These are phyloP conservation scores for Lipophrys pholis DNA, from an alignment of 2,113 vertebrate genomes.

Conservation along the genomic window DNA sequence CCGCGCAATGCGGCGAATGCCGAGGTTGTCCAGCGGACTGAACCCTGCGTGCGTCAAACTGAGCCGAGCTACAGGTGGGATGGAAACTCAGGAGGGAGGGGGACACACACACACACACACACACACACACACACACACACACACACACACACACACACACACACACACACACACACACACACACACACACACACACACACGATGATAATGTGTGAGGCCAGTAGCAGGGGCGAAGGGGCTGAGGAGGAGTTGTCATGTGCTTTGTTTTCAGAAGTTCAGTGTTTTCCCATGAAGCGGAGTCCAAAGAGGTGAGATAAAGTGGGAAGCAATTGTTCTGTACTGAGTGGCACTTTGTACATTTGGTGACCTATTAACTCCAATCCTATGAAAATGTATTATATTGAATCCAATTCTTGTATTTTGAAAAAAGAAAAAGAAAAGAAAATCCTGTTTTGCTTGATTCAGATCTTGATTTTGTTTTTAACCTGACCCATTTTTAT, in stretches of 20 bases:
- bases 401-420: background rate
- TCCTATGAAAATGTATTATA: background rate
- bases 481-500: background rate
- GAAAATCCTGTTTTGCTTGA: background rate
- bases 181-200: background rate
- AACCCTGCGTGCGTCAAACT: constrained; percentile 51
- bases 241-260: constrained; percentile 35
- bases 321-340: background rate
- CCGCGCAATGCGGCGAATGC: constrained; percentile 37
- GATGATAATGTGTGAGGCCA: background rate
- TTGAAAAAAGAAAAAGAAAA: background rate
- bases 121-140: background rate
- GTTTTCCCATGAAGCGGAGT: constrained; percentile 20
- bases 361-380: no score
- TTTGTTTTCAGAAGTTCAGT: background rate
- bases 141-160: no score
- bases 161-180: constrained; percentile 1
- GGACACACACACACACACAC: background rate
- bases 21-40: constrained; percentile 10
- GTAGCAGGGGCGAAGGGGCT: background rate
- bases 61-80: constrained; percentile 57
- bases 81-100: constrained; percentile 65
- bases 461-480: background rate
- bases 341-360: no score
- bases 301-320: background rate